These are phyloP conservation scores for Empis livida DNA, from an alignment of 2,888 invertebrate genomes.

Conservation along the genomic window DNA sequence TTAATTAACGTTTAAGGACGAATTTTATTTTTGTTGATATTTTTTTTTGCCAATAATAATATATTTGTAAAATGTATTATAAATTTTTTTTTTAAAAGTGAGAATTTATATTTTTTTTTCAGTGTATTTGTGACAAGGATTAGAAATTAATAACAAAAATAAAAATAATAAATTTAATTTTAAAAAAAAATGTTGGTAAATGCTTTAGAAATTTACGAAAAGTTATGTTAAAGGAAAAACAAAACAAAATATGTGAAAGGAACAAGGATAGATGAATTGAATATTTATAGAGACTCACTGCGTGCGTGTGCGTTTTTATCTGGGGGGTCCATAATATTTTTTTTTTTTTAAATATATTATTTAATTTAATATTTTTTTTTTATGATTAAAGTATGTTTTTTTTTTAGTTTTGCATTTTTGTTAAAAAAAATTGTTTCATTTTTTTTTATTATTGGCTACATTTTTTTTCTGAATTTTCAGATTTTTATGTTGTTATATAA, in stretches of 20 bases:
- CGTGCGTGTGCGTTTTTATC: slow-evolving; percentile 37
- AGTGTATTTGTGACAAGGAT: too few relatives aligned
- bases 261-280: not conserved
- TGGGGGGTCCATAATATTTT: slow-evolving; percentile 33
- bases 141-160: too few relatives aligned
- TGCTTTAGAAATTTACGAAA: not conserved
- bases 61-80: too few relatives aligned
- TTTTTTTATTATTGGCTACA: too few relatives aligned
- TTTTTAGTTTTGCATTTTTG: not conserved
- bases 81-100: too few relatives aligned
- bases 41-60: too few relatives aligned
- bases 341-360: slow-evolving; percentile 8
- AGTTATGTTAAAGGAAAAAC: not conserved
- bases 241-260: not conserved
- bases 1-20: too few relatives aligned
- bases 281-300: slow-evolving; percentile 31
- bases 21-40: too few relatives aligned
- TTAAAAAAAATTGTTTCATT: not conserved
- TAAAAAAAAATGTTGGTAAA: not conserved
- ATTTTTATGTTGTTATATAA: too few relatives aligned
- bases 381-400: too few relatives aligned
- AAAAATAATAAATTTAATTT: not conserved
- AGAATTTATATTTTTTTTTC: too few relatives aligned
- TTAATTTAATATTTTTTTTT: slow-evolving; percentile 6
- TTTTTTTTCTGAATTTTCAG: too few relatives aligned